Conservation (phyloP, 1,140 invertebrate genomes). For the Samia ricini region DNA sequence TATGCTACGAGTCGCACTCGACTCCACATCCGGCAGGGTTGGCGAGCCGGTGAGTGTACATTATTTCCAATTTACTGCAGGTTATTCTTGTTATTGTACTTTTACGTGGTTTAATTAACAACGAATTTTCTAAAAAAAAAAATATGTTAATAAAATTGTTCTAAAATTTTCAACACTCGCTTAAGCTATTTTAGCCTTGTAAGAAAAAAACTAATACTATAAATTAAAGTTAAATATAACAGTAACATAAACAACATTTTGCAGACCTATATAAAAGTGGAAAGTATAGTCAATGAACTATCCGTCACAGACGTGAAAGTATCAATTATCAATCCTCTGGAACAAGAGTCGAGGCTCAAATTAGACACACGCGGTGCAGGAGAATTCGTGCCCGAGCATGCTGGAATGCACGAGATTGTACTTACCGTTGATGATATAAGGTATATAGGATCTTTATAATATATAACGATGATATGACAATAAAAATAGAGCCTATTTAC, state of each 20-base stretch:
- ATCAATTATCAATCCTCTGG: conserved; percentile 88
- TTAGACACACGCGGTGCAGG: conserved; percentile 86
- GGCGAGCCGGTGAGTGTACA: conserved; percentile 85
- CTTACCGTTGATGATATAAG: conserved; percentile 81
- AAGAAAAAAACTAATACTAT: no score
- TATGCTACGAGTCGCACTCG: conserved; percentile 85
- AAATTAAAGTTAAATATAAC: no score
- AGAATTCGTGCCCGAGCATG: conserved; percentile 91
- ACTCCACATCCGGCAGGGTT: conserved; percentile 89
- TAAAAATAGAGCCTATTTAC: no score
- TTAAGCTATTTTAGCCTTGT: no score
- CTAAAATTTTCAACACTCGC: background rate
- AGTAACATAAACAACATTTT: conserved; percentile 34
- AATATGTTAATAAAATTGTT: background rate
- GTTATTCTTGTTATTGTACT: background rate
- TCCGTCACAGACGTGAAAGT: conserved; percentile 88
- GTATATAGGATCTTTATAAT: conserved; percentile 55
- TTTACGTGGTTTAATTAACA: background rate
- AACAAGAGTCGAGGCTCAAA: conserved; percentile 80
- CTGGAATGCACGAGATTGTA: conserved; percentile 93
- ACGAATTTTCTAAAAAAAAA: background rate
- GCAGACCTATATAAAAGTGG: conserved; percentile 89
- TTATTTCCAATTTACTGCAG: background rate
- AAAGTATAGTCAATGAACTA: conserved; percentile 87
- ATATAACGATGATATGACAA: background rate